Evolutionary conservation across 2,888 invertebrate species (phyloP), one percentile per base, ranked within the genome.

Genomic region (Barypeithes pellucidus): DNA sequence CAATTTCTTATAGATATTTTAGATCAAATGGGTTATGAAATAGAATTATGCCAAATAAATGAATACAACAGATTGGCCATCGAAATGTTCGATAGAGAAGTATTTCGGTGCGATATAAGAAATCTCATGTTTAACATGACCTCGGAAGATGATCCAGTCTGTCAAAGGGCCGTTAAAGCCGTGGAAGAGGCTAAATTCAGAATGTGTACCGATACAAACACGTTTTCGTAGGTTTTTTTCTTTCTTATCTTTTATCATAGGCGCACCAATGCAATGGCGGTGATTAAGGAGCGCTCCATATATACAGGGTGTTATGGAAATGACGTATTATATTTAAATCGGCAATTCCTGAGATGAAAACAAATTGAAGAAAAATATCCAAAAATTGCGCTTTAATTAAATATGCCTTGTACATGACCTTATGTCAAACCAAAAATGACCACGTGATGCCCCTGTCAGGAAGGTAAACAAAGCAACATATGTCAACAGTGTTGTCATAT

Each of bases 51-150:
- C 7, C 80, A 82, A 47, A 79, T 81, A 1, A 73, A 79, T n/a
- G 79, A 81, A 41, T 68, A 83, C 20, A 83, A 85, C 73, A 76
- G 82, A 18, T 50, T 85, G 5, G 77, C 78, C 14, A 77, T 85
- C 8, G 80, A 81, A 72, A 82, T 84, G 77, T 79, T 67, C 59
- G 80, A 80, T 18, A 76, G 81, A 47, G 80, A 77, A 63, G 79
- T 85, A 33, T 84, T 82, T 73, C 77, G 81, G 43, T 84, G 84
- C 54, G 81, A 85, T 54, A 81, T 85, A 24, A 78, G 78, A 65
- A 79, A 83, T 76, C 74, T 85, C 8, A 78, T 77, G 73, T 85
- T 84, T 71, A 84, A 84, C 70, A 78, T 81, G 75, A 77, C 79
- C 4, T 79, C 70, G 29, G 80, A 82, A 20, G 82, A 82, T 45